phyloP scores from a whole-genome alignment of 2,888 invertebrate genomes.

The Chaetoderma sp. region DNA sequence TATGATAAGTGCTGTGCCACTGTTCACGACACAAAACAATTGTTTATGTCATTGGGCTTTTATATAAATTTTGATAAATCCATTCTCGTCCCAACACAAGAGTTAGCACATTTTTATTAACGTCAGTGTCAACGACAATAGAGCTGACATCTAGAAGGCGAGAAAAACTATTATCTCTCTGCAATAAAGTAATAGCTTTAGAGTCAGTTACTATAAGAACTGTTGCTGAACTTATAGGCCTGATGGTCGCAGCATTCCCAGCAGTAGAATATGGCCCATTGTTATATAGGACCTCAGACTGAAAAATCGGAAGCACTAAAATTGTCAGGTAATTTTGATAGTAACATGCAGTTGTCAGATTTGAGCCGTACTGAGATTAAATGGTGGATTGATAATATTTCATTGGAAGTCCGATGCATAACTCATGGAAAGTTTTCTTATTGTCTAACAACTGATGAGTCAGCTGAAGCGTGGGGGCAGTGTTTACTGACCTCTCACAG shows the following conservation, averaged over 20 bases:
- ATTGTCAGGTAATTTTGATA: conserved; percentile 24
- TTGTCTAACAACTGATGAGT: conserved; percentile 35
- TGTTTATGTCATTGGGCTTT: conserved; percentile 17
- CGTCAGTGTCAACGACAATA: too few species aligned
- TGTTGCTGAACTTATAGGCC: conserved; percentile 27
- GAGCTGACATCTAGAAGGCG: too few species aligned
- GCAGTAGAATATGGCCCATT: conserved; percentile 31
- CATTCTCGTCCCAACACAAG: too few species aligned
- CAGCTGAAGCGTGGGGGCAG: conserved; percentile 34
- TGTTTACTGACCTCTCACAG: neutral
- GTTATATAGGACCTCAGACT: conserved; percentile 31
- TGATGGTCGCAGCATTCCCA: conserved; percentile 25
- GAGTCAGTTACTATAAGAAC: conserved; percentile 15
- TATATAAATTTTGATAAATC: conserved; percentile 27
- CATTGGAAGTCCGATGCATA: conserved; percentile 3
- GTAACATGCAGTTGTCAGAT: conserved; percentile 1
- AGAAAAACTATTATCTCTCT: too few species aligned
- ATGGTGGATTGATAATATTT: conserved; percentile 28
- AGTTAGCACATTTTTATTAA: too few species aligned
- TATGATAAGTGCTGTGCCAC: conserved; percentile 4
- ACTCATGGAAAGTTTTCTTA: conserved; percentile 35
- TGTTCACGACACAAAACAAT: too few species aligned
- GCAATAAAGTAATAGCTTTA: too few species aligned
- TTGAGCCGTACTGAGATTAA: neutral
- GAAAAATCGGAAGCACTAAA: conserved; percentile 26